These are phyloP conservation scores for Clarias gariepinus DNA, from an alignment of 2,113 vertebrate genomes.

Conservation along the genomic window DNA sequence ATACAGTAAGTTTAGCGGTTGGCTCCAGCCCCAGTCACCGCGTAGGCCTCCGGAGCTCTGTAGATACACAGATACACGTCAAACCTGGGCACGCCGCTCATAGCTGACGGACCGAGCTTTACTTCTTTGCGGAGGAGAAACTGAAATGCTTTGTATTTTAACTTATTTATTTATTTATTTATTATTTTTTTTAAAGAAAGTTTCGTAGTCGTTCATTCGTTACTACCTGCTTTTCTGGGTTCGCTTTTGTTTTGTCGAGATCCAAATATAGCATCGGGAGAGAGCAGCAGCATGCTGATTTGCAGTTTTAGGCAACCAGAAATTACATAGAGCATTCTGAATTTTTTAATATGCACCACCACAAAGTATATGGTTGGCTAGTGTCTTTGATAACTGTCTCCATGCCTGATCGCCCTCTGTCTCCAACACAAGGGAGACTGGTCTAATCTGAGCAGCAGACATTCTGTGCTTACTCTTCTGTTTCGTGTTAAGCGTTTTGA, in stretches of 20 bases:
- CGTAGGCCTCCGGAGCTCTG: conserved; percentile 30
- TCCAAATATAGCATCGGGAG: conserved; percentile 69
- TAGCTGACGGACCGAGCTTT: conserved; percentile 15
- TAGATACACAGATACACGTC: conserved; percentile 39
- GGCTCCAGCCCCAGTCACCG: conserved; percentile 49
- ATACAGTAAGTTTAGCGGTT: conserved; percentile 54
- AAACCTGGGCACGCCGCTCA: conserved; percentile 32
- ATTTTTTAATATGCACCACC: conserved; percentile 74
- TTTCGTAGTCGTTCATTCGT: conserved; percentile 26
- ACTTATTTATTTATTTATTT: not conserved
- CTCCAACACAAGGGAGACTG: conserved; percentile 63
- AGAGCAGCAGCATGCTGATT: conserved; percentile 69
- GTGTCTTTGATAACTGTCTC: conserved; percentile 72
- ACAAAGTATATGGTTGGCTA: conserved; percentile 74
- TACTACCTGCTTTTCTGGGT: conserved; percentile 69
- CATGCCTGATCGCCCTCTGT: conserved; percentile 69
- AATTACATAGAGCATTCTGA: conserved; percentile 74
- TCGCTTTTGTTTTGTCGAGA: conserved; percentile 62
- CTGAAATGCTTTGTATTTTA: not conserved
- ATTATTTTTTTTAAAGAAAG: not conserved
- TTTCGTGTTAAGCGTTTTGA: conserved; percentile 35
- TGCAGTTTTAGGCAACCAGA: conserved; percentile 73
- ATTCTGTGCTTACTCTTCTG: conserved; percentile 50
- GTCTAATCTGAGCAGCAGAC: conserved; percentile 54
- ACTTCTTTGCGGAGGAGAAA: conserved; percentile 15